Conservation (phyloP, 2,888 invertebrate species). For the Stenodema calcarata region DNA sequence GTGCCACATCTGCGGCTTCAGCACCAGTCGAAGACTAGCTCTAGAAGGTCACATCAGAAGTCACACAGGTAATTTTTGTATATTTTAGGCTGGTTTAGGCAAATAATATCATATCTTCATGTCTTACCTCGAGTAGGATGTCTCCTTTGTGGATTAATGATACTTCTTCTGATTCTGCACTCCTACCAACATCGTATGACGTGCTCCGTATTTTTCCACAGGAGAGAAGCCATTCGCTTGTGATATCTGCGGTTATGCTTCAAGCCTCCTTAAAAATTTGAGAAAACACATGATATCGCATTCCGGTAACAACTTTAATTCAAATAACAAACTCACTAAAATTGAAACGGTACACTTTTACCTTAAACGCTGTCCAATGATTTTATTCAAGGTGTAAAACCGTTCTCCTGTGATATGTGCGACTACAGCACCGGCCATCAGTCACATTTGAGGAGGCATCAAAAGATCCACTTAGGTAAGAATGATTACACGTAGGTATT, state of each 20-base stretch:
- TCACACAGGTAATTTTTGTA: background rate
- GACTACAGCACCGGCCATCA: background rate
- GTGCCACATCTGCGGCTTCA: background rate
- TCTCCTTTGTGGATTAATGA: background rate
- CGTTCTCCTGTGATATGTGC: background rate
- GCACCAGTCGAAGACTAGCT: background rate
- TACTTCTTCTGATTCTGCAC: background rate
- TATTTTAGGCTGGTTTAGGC: background rate
- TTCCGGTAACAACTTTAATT: background rate
- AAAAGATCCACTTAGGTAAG: background rate
- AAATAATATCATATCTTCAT: too few species aligned
- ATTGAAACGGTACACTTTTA: background rate
- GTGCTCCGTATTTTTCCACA: background rate
- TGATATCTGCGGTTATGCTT: background rate
- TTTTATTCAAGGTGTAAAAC: background rate
- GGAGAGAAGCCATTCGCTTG: background rate
- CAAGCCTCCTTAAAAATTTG: background rate
- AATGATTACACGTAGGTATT: background rate
- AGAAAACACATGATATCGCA: background rate
- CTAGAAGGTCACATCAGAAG: background rate
- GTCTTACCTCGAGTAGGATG: background rate
- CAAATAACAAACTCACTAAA: background rate
- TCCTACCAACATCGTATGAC: background rate
- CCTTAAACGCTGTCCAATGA: background rate
- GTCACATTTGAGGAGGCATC: background rate